These are phyloP conservation scores for Pelvicachromis taeniatus DNA, from an alignment of 2,113 vertebrate species.

Conservation along the genomic window DNA sequence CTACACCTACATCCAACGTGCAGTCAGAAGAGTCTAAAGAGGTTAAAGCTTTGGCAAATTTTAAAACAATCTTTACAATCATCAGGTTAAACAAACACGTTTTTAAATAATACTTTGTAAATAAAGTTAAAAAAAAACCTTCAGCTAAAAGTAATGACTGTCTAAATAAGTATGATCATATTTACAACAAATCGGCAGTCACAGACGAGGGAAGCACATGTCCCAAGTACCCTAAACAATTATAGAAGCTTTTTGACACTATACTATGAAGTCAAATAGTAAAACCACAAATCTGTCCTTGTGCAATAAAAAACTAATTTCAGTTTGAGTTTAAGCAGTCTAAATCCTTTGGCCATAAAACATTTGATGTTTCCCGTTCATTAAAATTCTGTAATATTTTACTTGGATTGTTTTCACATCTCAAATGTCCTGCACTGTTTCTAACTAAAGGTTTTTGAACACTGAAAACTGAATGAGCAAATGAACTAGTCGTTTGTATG, in stretches of 20 bases:
- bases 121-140: not conserved
- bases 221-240: not conserved
- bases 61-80: not conserved
- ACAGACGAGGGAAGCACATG: not conserved
- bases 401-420: not conserved
- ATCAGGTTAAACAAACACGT: not conserved
- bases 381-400: not conserved
- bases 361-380: not conserved
- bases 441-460: not conserved
- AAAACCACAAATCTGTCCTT: constrained; percentile 1
- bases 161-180: not conserved
- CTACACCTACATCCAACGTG: not conserved
- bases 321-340: not conserved
- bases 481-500: not conserved
- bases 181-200: not conserved
- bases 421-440: not conserved
- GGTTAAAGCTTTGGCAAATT: not conserved
- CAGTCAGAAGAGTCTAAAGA: not conserved
- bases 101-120: not conserved
- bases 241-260: not conserved
- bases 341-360: not conserved
- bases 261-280: not conserved
- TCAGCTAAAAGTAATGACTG: not conserved
- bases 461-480: not conserved
- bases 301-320: not conserved